Percentiles rank a stretch among this genome's conserved stretches.
Conservation (phyloP, 2,113 vertebrate species). For the Campylorhamphus procurvoides region DNA sequence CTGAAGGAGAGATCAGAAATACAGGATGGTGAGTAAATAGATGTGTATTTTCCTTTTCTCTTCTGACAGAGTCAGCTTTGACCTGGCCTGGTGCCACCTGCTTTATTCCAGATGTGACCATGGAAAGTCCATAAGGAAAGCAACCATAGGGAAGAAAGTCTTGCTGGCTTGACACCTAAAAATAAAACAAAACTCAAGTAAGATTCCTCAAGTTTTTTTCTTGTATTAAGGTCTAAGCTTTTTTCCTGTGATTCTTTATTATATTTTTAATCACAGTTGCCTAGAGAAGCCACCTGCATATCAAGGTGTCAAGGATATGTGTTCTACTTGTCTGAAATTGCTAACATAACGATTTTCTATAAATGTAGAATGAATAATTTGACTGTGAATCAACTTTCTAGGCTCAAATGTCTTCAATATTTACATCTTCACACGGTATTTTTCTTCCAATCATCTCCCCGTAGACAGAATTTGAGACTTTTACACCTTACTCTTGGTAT, state of each 20-base stretch:
- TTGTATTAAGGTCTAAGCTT: conserved; percentile 46
- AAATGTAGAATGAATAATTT: background rate
- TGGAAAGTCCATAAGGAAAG: conserved; percentile 78
- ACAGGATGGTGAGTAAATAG: background rate
- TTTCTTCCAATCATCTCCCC: background rate
- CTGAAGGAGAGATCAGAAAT: background rate
- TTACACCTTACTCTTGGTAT: background rate
- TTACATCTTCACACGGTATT: background rate
- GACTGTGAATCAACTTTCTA: background rate
- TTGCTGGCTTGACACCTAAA: conserved; percentile 66
- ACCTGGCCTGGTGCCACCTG: conserved; percentile 78
- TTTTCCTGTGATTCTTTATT: conserved; percentile 55
- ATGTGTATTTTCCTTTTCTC: conserved; percentile 46
- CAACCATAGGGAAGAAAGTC: conserved; percentile 75
- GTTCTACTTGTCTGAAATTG: background rate
- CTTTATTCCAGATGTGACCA: conserved; percentile 88
- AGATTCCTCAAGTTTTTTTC: conserved; percentile 60
- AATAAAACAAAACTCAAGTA: conserved; percentile 60
- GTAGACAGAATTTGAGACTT: background rate
- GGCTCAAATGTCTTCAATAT: background rate
- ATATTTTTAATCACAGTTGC: conserved; percentile 60
- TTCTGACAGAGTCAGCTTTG: conserved; percentile 56
- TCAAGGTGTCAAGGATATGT: background rate
- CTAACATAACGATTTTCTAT: background rate
- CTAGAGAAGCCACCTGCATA: background rate